Conservation (phyloP, 1,140 invertebrate genomes). For the Platyscapa corneri region DNA sequence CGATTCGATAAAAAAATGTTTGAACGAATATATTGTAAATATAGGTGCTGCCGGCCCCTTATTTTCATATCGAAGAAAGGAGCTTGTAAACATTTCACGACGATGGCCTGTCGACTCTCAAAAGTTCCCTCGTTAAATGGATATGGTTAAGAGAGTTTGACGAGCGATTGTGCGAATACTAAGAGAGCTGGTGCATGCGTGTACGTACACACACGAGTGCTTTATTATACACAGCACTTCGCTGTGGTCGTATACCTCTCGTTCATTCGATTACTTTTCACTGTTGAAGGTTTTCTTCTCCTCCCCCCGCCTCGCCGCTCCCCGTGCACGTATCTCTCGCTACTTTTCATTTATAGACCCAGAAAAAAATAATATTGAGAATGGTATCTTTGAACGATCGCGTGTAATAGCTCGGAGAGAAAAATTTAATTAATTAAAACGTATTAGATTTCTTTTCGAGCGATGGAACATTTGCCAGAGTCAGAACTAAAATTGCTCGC, state of each 20-base stretch:
- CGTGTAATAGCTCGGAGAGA: not conserved
- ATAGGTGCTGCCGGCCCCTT: not conserved
- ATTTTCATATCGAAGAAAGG: not conserved
- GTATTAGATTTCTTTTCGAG: not conserved
- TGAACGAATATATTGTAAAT: not conserved
- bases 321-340: not conserved
- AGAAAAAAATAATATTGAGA: not conserved
- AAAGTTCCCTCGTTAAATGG: not conserved
- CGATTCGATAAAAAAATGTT: too few species aligned
- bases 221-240: slow-evolving; percentile 20
- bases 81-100: not conserved
- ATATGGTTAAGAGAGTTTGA: slow-evolving; percentile 6
- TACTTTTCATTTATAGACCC: not conserved
- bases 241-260: slow-evolving; percentile 4
- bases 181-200: not conserved
- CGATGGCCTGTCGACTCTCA: not conserved
- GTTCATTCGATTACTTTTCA: slow-evolving; percentile 43
- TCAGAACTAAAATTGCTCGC: not conserved
- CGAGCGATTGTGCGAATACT: slow-evolving; percentile 9
- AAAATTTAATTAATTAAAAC: not conserved
- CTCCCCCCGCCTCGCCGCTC: not conserved
- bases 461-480: not conserved
- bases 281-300: not conserved
- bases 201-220: not conserved
- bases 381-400: not conserved